A percentile compares a stretch with the other conserved stretches of the same genome.
Evolutionary conservation across 2,888 invertebrate species (phyloP).

Genomic region (Metacarcinus magister): DNA sequence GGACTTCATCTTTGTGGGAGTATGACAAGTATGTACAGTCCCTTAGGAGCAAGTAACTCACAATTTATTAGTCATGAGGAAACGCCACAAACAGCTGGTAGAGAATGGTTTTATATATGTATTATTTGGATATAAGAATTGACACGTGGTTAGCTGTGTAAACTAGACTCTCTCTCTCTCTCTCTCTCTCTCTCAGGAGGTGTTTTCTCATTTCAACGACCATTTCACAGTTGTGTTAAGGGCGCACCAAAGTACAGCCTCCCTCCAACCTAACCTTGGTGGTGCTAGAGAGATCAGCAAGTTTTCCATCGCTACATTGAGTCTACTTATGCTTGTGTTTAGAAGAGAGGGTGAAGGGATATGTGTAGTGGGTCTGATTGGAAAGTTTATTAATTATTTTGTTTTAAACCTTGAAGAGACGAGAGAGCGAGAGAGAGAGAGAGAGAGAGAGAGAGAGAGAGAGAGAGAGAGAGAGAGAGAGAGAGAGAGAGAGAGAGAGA

Average conservation of each 20-base stretch:
- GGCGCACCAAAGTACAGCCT: too few species aligned
- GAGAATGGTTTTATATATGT: background rate
- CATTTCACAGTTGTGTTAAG: too few species aligned
- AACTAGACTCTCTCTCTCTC: background rate
- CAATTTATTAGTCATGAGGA: background rate
- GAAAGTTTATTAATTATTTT: too few species aligned
- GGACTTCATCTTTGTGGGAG: background rate
- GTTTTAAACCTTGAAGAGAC: background rate
- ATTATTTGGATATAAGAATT: background rate
- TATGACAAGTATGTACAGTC: background rate
- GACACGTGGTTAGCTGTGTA: background rate
- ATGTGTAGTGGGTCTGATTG: too few species aligned
- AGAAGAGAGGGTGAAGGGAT: too few species aligned
- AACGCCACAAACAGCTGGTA: background rate
- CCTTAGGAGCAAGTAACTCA: background rate
- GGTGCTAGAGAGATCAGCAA: background rate
- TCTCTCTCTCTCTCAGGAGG: too few species aligned
- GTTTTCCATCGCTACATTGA: too few species aligned
- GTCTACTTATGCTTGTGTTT: too few species aligned
- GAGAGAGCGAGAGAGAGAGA: background rate
- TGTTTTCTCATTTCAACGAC: too few species aligned
- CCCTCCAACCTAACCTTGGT: too few species aligned
- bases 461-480: background rate
- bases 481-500: slow-evolving; percentile 44
- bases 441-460: background rate